These are phyloP conservation scores for Euwallacea similis DNA, from an alignment of 1,140 invertebrate species.

Conservation along the genomic window DNA sequence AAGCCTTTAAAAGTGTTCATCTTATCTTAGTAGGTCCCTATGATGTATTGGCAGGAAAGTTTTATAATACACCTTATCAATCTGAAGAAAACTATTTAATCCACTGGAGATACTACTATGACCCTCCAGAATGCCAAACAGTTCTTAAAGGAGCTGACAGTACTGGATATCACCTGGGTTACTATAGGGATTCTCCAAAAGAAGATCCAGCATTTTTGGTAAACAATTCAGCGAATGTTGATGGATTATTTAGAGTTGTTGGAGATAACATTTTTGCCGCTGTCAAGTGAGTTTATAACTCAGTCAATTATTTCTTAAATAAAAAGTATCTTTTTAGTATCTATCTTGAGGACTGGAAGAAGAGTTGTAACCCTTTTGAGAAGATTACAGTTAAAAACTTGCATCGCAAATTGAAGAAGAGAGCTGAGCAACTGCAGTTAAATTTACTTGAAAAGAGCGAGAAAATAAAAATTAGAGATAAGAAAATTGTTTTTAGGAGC, in stretches of 20 bases:
- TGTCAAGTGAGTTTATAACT: constrained; percentile 65
- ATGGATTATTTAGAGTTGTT: constrained; percentile 69
- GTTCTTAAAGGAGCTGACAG: constrained; percentile 69
- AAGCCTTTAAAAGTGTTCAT: constrained; percentile 66
- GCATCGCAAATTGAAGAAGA: constrained; percentile 65
- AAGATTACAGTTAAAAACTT: constrained; percentile 62
- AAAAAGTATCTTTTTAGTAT: constrained; percentile 54
- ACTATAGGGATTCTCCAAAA: constrained; percentile 82
- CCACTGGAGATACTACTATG: constrained; percentile 91
- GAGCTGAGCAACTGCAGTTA: constrained; percentile 66
- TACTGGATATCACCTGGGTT: constrained; percentile 81
- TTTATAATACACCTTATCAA: constrained; percentile 47
- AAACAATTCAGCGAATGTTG: constrained; percentile 72
- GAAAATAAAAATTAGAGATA: constrained; percentile 66
- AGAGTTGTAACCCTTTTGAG: constrained; percentile 66
- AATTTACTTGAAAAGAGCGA: constrained; percentile 62
- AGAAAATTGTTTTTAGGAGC: constrained; percentile 72
- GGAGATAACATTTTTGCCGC: constrained; percentile 87
- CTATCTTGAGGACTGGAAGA: constrained; percentile 66
- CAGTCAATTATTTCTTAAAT: not conserved
- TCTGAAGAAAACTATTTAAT: constrained; percentile 67
- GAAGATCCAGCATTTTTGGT: constrained; percentile 72
- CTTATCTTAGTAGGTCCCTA: constrained; percentile 83
- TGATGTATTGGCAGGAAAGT: constrained; percentile 74
- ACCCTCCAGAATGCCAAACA: constrained; percentile 91